A percentile compares a stretch with the other conserved stretches of the same genome.
Conservation (phyloP, 2,113 vertebrate genomes). For the Gorsachius goisagi region DNA sequence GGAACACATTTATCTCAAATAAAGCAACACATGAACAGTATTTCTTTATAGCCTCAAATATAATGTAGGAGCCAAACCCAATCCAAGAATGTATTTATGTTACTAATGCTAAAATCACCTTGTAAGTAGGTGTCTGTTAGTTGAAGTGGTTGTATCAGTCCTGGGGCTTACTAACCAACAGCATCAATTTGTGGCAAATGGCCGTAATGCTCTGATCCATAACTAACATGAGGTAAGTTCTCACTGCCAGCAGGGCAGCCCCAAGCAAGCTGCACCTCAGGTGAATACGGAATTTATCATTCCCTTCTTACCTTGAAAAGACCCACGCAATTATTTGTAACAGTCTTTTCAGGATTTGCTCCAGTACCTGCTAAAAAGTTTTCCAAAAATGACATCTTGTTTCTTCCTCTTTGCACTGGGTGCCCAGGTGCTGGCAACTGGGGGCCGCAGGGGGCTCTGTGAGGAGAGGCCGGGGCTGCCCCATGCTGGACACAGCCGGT, state of each 20-base stretch:
- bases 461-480: neutral
- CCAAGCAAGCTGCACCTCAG: neutral
- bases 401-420: rapidly evolving
- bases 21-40: neutral
- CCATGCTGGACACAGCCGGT: too few species aligned
- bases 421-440: rapidly evolving
- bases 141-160: neutral
- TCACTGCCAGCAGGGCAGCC: neutral
- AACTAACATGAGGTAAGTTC: neutral
- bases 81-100: neutral
- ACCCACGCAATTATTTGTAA: neutral
- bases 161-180: neutral
- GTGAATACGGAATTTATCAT: too few species aligned
- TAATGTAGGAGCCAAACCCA: neutral
- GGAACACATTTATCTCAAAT: neutral
- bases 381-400: neutral
- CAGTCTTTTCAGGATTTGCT: neutral
- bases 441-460: too few species aligned
- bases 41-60: neutral
- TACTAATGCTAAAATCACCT: neutral
- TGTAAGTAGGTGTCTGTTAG: neutral
- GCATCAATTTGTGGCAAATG: neutral
- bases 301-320: neutral
- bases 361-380: too few species aligned
- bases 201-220: neutral